Percentiles rank a stretch among this genome's conserved stretches.
Conservation (phyloP, 2,113 vertebrate genomes). For the Nerophis lumbriciformis region DNA sequence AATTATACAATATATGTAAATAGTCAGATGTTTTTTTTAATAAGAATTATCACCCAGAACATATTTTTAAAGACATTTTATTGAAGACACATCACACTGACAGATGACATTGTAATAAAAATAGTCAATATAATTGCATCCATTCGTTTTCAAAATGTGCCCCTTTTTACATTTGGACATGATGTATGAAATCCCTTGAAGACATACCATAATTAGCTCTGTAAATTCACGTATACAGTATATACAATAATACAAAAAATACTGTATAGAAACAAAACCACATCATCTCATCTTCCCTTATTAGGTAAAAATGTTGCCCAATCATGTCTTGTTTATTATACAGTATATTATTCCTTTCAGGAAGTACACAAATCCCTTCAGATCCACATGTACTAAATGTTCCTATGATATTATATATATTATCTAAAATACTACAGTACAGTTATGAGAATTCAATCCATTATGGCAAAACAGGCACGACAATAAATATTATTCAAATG, state of each 20-base stretch:
- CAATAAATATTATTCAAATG: conserved; percentile 29
- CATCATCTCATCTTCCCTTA: conserved; percentile 13
- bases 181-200: conserved; percentile 30
- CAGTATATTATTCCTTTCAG: conserved; percentile 5
- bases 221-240: conserved; percentile 13
- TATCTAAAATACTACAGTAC: background rate
- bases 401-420: background rate
- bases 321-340: conserved; percentile 14
- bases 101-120: conserved; percentile 43
- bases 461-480: conserved; percentile 20
- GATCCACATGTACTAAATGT: conserved; percentile 10
- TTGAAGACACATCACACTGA: conserved; percentile 33
- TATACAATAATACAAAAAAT: conserved; percentile 35
- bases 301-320: conserved; percentile 3
- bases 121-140: conserved; percentile 49
- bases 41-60: background rate
- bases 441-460: conserved; percentile 17
- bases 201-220: background rate
- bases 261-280: conserved; percentile 19
- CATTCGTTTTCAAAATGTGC: conserved; percentile 31
- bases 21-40: background rate
- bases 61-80: conserved; percentile 47
- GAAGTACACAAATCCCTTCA: conserved; percentile 19
- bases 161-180: conserved; percentile 11
- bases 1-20: no score